These are phyloP conservation scores for Micropoecilia bifurca DNA, from an alignment of 2,797 vertebrate genomes.

Conservation along the genomic window DNA sequence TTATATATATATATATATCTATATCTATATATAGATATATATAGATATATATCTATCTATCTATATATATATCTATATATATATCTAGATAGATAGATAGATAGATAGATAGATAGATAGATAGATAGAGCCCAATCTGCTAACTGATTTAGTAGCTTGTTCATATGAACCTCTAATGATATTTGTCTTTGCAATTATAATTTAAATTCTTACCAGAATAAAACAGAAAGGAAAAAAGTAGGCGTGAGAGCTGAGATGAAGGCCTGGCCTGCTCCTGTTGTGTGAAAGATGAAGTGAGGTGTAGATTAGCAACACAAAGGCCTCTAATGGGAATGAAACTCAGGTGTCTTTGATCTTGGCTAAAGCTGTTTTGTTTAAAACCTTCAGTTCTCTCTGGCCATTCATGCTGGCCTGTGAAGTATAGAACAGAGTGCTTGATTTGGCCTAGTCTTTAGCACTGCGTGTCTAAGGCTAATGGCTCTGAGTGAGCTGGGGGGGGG, in stretches of 20 bases:
- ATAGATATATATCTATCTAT: too few species aligned
- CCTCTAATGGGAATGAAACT: constrained; percentile 35
- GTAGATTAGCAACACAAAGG: constrained; percentile 40
- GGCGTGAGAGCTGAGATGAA: constrained; percentile 24
- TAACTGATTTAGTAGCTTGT: neutral
- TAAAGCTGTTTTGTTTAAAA: constrained; percentile 41
- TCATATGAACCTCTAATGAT: neutral
- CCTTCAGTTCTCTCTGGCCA: constrained; percentile 24
- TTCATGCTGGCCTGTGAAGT: constrained; percentile 51
- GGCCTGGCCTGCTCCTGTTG: constrained; percentile 12
- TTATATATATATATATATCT: too few species aligned
- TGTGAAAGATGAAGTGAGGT: constrained; percentile 30
- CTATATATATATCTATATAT: too few species aligned
- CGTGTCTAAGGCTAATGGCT: constrained; percentile 1
- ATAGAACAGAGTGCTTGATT: constrained; percentile 32
- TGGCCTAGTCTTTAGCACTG: constrained; percentile 18
- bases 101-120: too few species aligned
- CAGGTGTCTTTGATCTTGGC: constrained; percentile 48
- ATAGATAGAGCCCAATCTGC: neutral
- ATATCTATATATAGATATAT: too few species aligned
- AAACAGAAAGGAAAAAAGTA: neutral
- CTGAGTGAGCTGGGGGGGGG: neutral
- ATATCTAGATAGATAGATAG: too few species aligned
- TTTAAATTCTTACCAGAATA: neutral
- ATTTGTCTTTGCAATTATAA: neutral